Percentiles rank a stretch among this genome's conserved stretches.
Conservation (phyloP, 2,113 vertebrate species). For the Menura novaehollandiae region DNA sequence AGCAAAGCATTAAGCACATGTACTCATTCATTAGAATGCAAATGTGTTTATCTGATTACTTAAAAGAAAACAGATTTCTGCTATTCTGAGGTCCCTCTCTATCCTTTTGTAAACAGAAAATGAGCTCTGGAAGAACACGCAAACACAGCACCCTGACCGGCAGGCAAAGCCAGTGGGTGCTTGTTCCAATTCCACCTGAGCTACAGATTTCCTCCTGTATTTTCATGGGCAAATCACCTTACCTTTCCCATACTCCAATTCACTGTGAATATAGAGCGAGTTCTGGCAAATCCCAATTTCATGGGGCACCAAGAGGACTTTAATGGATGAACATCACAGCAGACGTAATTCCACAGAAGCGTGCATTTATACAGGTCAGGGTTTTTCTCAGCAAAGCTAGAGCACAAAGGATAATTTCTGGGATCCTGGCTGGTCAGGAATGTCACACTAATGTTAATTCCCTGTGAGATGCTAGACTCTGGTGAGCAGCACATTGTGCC, state of each 20-base stretch:
- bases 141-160: not conserved
- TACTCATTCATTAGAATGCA: not conserved
- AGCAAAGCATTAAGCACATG: not conserved
- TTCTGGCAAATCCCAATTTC: not conserved
- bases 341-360: not conserved
- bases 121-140: not conserved
- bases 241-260: not conserved
- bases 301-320: not conserved
- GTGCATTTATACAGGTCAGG: not conserved
- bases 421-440: not conserved
- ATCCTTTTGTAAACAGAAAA: not conserved
- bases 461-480: not conserved
- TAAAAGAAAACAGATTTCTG: constrained; percentile 7
- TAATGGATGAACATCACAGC: not conserved
- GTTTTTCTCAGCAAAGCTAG: not conserved
- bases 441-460: not conserved
- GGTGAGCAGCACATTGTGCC: not conserved
- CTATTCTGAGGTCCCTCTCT: not conserved
- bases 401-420: not conserved
- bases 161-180: not conserved
- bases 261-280: not conserved
- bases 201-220: not conserved
- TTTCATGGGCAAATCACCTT: not conserved
- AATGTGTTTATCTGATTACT: not conserved
- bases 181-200: not conserved